Base-by-base conservation (phyloP, 2,888 invertebrate genomes). In the Tortricodes alternella region DNA sequence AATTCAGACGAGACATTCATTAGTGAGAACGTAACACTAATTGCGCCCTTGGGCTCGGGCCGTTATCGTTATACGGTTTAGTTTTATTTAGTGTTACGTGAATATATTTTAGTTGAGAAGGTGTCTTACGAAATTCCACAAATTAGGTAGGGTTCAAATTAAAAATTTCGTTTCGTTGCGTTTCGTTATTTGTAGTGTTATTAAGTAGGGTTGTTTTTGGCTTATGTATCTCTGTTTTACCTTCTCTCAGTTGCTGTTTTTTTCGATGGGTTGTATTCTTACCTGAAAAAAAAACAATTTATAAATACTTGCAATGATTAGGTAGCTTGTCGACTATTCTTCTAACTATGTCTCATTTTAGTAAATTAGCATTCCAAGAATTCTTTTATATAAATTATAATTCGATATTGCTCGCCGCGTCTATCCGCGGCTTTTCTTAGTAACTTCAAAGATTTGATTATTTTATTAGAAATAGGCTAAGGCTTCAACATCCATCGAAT, bases 1-100 rank as follows among this genome's bases (percentile, higher is more conserved):
- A 67, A 70, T 68, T 70, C 70, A 77, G 74, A 76, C 70, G 68
- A 46, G 58, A 62, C 62, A 67, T 73, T 80, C 78, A 76, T 80
- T 80, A 80, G 71, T 60, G 70, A 64, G 53, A 59, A 61, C 61
- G 67, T 66, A 68, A 72, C 68, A 66, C 70, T 80, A 79, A 80
- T 79, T 79, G 77, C 76, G 63, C 60, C 70, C 71, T 69, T 64
- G 60, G 59, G 63, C 60, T 21, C 18, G n/a, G 13, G 13, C 21
- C 13, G 21, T 11, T 11, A 11, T 46, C 24, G 24, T 53, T 46
- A 15, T 19, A 44, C 3, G 21, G n/a, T 19, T 19, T 46, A 16
- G 15, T 11, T 34, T 18, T 34, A n/a, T 23, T 46, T 7, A 5
- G 15, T 9, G 11, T 15, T 3, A 32, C 19, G 1, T 9, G 13